phyloP scores from a whole-genome alignment of 2,797 vertebrate species.

The Hoplostethus atlanticus region DNA sequence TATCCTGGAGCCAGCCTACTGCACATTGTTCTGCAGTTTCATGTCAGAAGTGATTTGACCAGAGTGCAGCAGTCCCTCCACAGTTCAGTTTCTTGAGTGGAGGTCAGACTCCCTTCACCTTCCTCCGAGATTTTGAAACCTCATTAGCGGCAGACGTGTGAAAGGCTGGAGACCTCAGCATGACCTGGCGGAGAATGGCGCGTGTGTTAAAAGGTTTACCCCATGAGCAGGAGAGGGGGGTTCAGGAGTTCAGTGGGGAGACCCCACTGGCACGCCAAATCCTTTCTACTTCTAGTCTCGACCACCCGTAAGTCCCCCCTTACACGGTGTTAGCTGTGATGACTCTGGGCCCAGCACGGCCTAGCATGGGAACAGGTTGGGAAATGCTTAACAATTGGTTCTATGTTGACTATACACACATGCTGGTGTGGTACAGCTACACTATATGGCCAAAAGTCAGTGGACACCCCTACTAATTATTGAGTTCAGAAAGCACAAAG shows the following conservation, averaged over 20 bases:
- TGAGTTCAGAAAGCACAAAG: too few relatives aligned
- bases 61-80: conserved; percentile 31
- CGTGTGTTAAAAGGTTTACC: conserved; percentile 73
- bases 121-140: conserved; percentile 68
- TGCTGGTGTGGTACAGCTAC: too few relatives aligned
- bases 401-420: too few relatives aligned
- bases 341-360: conserved; percentile 15
- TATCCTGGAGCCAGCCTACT: conserved; percentile 28
- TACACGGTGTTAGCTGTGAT: conserved; percentile 39
- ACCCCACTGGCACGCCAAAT: conserved; percentile 57
- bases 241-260: conserved; percentile 74
- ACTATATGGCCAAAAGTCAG: too few relatives aligned
- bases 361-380: conserved; percentile 34
- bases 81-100: conserved; percentile 51
- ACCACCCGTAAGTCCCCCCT: conserved; percentile 48
- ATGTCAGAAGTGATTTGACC: conserved; percentile 72
- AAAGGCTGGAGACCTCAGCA: conserved; percentile 74
- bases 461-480: too few relatives aligned
- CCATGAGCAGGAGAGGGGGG: conserved; percentile 55
- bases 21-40: conserved; percentile 63
- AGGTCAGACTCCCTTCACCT: conserved; percentile 74
- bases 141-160: conserved; percentile 81
- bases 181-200: conserved; percentile 74
- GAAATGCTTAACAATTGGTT: conserved; percentile 33
- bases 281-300: conserved; percentile 41